Conservation (phyloP, 2,113 vertebrate genomes). For the Scomber japonicus region DNA sequence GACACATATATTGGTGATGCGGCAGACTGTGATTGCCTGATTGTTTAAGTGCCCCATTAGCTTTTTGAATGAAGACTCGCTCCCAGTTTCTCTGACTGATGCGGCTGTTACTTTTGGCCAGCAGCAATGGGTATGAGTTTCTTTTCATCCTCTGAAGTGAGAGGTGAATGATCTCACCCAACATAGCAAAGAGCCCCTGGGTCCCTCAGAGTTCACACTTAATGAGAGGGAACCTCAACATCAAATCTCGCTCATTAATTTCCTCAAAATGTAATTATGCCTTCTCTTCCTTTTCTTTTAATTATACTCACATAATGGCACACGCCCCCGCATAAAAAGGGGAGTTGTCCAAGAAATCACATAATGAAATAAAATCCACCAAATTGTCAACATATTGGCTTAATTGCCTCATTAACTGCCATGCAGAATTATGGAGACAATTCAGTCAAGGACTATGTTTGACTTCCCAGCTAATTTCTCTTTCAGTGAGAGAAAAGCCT, state of each 20-base stretch:
- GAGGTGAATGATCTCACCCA: slow-evolving; percentile 60
- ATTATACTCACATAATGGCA: slow-evolving; percentile 21
- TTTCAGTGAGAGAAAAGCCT: slow-evolving; percentile 24
- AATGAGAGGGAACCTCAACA: slow-evolving; percentile 1
- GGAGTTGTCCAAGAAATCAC: slow-evolving; percentile 34
- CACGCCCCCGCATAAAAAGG: neutral
- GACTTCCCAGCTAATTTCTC: slow-evolving; percentile 38
- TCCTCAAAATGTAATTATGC: slow-evolving; percentile 44
- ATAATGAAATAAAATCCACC: slow-evolving; percentile 56
- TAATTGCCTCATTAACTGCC: slow-evolving; percentile 39
- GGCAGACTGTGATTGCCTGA: slow-evolving; percentile 52
- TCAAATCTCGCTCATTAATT: slow-evolving; percentile 16
- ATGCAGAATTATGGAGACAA: slow-evolving; percentile 25
- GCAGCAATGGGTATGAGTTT: slow-evolving; percentile 45
- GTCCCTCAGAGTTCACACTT: slow-evolving; percentile 42
- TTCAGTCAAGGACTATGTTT: slow-evolving; percentile 7
- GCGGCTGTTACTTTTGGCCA: slow-evolving; percentile 74
- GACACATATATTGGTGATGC: slow-evolving; percentile 7
- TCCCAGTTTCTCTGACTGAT: slow-evolving; percentile 58
- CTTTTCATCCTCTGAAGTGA: slow-evolving; percentile 52
- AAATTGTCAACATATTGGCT: slow-evolving; percentile 38
- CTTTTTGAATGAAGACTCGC: slow-evolving; percentile 36
- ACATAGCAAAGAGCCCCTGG: slow-evolving; percentile 40
- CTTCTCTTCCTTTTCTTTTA: slow-evolving; percentile 19
- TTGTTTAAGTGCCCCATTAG: slow-evolving; percentile 70